Evolutionary conservation across 2,888 invertebrate species (phyloP).

Genomic region (Patella depressa): DNA sequence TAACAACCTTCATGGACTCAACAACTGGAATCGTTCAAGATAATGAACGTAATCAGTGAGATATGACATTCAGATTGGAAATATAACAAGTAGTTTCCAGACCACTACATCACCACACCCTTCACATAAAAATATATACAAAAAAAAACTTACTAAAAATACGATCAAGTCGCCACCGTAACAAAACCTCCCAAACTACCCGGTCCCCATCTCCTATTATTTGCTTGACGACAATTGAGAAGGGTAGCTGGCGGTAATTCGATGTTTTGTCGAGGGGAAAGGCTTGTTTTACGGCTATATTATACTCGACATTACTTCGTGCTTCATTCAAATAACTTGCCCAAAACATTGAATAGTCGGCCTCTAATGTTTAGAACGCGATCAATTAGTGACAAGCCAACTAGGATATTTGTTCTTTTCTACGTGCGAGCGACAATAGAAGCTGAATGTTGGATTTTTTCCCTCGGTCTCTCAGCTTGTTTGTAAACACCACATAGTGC

Average conservation of each 20-base stretch:
- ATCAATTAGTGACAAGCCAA: background rate
- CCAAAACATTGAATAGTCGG: background rate
- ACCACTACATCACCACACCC: background rate
- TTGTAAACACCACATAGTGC: slow-evolving; percentile 21
- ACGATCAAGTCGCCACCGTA: no score
- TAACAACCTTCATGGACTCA: background rate
- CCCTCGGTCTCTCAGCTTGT: slow-evolving; percentile 18
- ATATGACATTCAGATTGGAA: background rate
- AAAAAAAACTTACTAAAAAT: no score
- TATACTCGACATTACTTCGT: background rate
- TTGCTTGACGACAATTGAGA: no score
- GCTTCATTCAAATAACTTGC: background rate
- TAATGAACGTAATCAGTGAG: background rate
- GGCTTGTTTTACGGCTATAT: no score
- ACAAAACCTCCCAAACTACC: no score
- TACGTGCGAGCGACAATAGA: slow-evolving; percentile 20
- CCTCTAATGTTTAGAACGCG: slow-evolving; percentile 6
- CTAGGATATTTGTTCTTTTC: slow-evolving; percentile 7
- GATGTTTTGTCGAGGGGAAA: no score
- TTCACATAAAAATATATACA: background rate
- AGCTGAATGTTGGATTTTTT: slow-evolving; percentile 12
- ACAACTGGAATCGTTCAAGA: background rate
- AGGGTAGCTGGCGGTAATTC: no score
- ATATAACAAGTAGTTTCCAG: background rate
- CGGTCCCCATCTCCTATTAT: no score